Base-by-base conservation (phyloP, 2,888 invertebrate genomes). In the Epinotia bilunana region DNA sequence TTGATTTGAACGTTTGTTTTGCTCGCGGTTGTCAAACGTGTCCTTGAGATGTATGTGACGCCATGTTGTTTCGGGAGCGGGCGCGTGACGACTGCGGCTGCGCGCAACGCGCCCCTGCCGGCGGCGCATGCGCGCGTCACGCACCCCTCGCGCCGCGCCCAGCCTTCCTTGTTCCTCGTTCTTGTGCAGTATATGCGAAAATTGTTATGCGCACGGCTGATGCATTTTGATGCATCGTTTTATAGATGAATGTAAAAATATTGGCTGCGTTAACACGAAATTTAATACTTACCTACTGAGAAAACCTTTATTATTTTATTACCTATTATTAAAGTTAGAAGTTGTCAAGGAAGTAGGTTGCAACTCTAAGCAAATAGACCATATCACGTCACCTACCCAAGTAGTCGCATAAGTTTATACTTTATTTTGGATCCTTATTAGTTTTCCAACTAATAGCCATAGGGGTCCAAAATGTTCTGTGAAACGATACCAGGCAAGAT, bases 71-170 rank as follows among this genome's bases (percentile, higher is more conserved):
- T 88, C 86, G 86, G 86, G 88, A 89, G 89, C 90, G 88, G 87
- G 90, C 93, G 93, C 92, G 91, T 91, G 91, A 88, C 91, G 91
- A 93, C 93, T 93, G 93, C 92, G 93, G 92, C 88, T 86, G 83
- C 87, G 90, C 87, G 89, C 87, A 90, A 84, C 80, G 78, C 76
- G 80, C 79, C 89, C 87, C 84, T 81, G 82, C 77, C 75, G 73
- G 65, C 81, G 76, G 87, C 89, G 90, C 92, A 88, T 88, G 93
- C 91, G 91, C 85, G 88, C 91, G 90, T 90, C 89, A 64, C 74
- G 70, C 74, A 91, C 90, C 90, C 89, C 84, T 87, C 85, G 85
- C 86, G 84, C 84, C 81, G 80, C 82, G 78, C 81, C 79, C 78
- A 79, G 76, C 78, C 79, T 81, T 82, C 80, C 83, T 80, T 79